Base-by-base conservation (phyloP, 2,888 invertebrate species). In the Mesorhabditis spiculigera region DNA sequence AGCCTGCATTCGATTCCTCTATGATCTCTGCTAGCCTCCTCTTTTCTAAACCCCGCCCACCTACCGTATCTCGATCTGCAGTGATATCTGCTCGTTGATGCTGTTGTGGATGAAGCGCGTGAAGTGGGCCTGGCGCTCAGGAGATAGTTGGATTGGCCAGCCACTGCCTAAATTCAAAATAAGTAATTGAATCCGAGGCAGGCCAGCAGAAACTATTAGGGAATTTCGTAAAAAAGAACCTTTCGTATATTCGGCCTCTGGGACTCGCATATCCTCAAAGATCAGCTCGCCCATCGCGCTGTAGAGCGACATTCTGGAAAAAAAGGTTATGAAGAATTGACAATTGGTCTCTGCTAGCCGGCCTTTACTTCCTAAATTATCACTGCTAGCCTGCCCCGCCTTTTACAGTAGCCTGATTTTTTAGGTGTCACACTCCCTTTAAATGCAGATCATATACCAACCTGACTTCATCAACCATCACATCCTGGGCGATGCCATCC, bases 401-500 rank as follows among this genome's bases (percentile, higher is more conserved):
- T 1, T 28, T 28, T 28, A 1, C 28, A 28, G 28, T 3, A 28
- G n/a, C 28, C 28, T 28, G 1, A 28, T 58, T 58, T 13, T 13
- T n/a, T n/a, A 58, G 10, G n/a, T 10, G 10, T 10, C 10, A 3
- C n/a, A 58, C 10, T 58, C 10, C n/a, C 58, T n/a, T n/a, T 58
- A 13, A 13, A n/a, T 13, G 64, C 8, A 63, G 16, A 10, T 28
- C n/a, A n/a, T 13, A 28, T 8, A 63, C 71, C 67, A 61, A 81
- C 81, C 68, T 72, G 66, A 81, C 79, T 50, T 79, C 78, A 61
- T 79, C 78, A 13, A 85, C 74, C 5, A 67, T 68, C 4, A 84
- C 78, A 69, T 84, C 84, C 10, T 70, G 67, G 43, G 80, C 75
- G 4, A 84, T 84, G 58, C 84, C 84, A 64, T 84, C 83, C 68